Percentiles rank a stretch among this genome's conserved stretches.
These are phyloP conservation scores for Siniperca knerii DNA, from an alignment of 2,113 vertebrate genomes.

Conservation along the genomic window DNA sequence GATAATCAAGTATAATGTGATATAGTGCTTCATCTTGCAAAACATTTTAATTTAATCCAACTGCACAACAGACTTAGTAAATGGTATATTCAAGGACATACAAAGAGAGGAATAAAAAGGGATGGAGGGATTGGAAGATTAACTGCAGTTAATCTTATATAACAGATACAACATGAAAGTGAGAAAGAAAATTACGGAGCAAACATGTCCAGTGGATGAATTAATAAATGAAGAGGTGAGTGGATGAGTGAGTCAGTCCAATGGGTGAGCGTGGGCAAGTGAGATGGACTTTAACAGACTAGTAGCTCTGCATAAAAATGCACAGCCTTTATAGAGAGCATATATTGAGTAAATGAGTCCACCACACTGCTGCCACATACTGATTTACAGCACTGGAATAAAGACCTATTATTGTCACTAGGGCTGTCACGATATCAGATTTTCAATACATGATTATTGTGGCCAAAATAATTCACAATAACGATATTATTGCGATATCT, in stretches of 20 bases:
- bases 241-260: conserved; percentile 40
- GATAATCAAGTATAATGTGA: background rate
- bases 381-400: background rate
- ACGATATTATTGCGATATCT: too few relatives aligned
- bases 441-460: too few relatives aligned
- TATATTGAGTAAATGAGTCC: background rate
- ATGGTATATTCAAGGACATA: background rate
- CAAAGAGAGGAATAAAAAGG: background rate
- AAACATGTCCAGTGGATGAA: background rate
- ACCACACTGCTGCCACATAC: background rate
- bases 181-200: background rate
- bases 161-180: conserved; percentile 11
- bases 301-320: background rate
- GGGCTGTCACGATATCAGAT: too few relatives aligned
- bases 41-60: background rate
- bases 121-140: background rate
- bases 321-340: background rate
- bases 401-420: background rate
- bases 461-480: too few relatives aligned
- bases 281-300: conserved; percentile 8
- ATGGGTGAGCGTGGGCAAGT: conserved; percentile 21
- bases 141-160: too few relatives aligned
- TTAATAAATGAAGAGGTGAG: conserved; percentile 10
- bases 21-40: background rate
- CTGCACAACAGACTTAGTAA: background rate